Evolutionary conservation across 2,113 vertebrate species (phyloP).

Genomic region (Anguilla japonica): DNA sequence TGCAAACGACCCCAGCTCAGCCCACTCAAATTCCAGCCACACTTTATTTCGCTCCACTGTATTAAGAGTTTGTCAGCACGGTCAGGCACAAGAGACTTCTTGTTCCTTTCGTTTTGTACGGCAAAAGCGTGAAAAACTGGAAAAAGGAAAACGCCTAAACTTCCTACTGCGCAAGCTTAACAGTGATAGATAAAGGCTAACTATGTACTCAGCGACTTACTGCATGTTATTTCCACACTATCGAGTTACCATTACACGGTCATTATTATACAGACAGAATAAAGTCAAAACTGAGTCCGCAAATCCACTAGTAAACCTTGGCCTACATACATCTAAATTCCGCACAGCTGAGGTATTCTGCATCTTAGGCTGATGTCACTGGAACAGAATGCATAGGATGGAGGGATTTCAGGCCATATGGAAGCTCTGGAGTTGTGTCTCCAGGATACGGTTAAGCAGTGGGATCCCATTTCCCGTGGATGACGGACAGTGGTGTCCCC

Average conservation of each 20-base stretch:
- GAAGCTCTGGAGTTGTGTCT: background rate
- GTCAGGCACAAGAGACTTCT: background rate
- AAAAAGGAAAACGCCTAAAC: background rate
- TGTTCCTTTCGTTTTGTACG: background rate
- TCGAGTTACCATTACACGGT: background rate
- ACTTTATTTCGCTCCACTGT: background rate
- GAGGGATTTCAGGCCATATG: background rate
- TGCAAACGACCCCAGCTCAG: background rate
- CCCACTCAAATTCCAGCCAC: background rate
- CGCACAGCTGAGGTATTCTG: background rate
- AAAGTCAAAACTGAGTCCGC: background rate
- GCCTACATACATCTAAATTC: background rate
- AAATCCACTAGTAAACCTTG: background rate
- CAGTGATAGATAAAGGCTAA: background rate
- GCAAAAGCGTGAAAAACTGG: background rate
- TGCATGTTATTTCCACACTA: background rate
- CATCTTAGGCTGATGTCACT: background rate
- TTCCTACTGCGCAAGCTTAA: background rate
- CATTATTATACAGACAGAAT: background rate
- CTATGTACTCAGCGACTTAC: background rate
- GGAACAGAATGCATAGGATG: background rate
- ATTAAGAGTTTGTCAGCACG: background rate
- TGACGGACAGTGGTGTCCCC: background rate
- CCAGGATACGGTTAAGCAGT: background rate
- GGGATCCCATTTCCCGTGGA: background rate